A percentile compares a stretch with the other conserved stretches of the same genome.
phyloP scores from a whole-genome alignment of 2,113 vertebrate species.

The Sebastes schlegelii region DNA sequence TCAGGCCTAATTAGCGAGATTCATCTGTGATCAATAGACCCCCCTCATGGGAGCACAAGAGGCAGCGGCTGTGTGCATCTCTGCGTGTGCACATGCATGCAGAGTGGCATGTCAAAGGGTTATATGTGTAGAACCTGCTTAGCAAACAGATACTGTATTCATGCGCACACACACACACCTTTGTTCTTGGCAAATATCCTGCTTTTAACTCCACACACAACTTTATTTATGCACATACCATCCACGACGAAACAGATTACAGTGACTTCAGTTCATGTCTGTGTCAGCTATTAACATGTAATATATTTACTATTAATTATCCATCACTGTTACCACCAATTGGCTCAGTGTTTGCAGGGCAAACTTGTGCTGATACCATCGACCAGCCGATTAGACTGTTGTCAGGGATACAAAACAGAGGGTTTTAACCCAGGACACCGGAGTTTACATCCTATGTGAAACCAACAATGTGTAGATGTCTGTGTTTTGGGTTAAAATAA shows the following conservation, averaged over 20 bases:
- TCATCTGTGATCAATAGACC: slow-evolving; percentile 79
- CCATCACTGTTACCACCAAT: not conserved
- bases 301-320: not conserved
- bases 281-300: not conserved
- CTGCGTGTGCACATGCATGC: slow-evolving; percentile 8
- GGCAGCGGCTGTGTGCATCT: slow-evolving; percentile 26
- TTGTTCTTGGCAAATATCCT: slow-evolving; percentile 16
- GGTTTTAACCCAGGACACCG: no score
- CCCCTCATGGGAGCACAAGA: slow-evolving; percentile 57
- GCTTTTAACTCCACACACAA: not conserved
- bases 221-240: not conserved
- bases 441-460: no score
- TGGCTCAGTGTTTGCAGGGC: not conserved
- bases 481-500: no score
- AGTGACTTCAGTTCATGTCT: not conserved
- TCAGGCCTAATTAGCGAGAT: slow-evolving; percentile 80
- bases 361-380: not conserved
- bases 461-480: no score
- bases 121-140: slow-evolving; percentile 19
- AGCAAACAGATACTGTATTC: slow-evolving; percentile 22
- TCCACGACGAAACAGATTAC: not conserved
- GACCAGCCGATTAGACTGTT: no score
- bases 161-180: slow-evolving; percentile 25
- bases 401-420: no score
- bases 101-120: slow-evolving; percentile 36